These are phyloP conservation scores for Bembecia ichneumoniformis DNA, from an alignment of 2,888 invertebrate species.

Conservation along the genomic window DNA sequence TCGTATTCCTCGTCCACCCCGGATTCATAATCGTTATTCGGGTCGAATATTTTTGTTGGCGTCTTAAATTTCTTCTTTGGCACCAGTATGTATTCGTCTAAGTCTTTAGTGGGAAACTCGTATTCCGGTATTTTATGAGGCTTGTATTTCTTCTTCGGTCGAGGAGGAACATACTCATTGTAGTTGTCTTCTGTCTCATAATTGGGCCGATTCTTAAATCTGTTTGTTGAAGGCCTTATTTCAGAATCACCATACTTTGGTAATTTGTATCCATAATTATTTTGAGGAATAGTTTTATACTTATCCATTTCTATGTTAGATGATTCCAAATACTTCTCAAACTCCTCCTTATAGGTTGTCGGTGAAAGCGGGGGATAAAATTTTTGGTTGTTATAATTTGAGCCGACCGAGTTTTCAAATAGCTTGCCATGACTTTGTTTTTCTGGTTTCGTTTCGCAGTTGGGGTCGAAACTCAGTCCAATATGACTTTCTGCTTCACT, in stretches of 20 bases:
- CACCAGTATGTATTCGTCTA: slow-evolving; percentile 53
- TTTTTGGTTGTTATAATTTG: slow-evolving; percentile 31
- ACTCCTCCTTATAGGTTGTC: slow-evolving; percentile 32
- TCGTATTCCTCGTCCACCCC: slow-evolving; percentile 50
- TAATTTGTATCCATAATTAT: slow-evolving; percentile 27
- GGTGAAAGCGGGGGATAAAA: slow-evolving; percentile 21
- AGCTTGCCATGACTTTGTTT: slow-evolving; percentile 32
- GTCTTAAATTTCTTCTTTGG: slow-evolving; percentile 57
- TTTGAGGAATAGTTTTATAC: slow-evolving; percentile 27
- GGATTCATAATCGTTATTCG: slow-evolving; percentile 32
- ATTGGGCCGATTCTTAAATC: slow-evolving; percentile 20
- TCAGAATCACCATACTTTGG: slow-evolving; percentile 36
- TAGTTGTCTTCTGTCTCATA: slow-evolving; percentile 23
- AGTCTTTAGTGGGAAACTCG: slow-evolving; percentile 32
- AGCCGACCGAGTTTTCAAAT: slow-evolving; percentile 35
- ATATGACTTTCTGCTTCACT: slow-evolving; percentile 45
- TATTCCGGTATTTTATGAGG: slow-evolving; percentile 42
- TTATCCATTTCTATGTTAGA: slow-evolving; percentile 45
- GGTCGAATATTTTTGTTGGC: slow-evolving; percentile 33
- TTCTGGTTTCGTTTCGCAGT: slow-evolving; percentile 54
- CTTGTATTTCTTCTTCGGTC: slow-evolving; percentile 47
- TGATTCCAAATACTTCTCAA: slow-evolving; percentile 44
- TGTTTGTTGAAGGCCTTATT: slow-evolving; percentile 19
- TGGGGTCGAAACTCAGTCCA: slow-evolving; percentile 46
- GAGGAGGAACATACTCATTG: slow-evolving; percentile 36